These are phyloP conservation scores for Drosophila bipectinata DNA, from an alignment of 1,140 invertebrate genomes.

Conservation along the genomic window DNA sequence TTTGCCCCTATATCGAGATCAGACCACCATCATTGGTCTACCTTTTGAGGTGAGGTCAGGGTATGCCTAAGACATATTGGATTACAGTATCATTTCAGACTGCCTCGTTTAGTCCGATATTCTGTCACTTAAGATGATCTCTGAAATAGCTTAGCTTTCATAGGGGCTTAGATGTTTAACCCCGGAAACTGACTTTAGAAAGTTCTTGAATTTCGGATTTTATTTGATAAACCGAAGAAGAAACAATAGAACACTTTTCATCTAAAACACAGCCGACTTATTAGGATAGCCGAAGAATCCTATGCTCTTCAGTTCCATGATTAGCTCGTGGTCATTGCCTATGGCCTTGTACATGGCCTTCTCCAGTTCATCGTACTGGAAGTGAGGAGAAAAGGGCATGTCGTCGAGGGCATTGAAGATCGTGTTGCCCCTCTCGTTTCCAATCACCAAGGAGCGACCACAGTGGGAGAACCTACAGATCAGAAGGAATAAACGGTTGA, in stretches of 20 bases:
- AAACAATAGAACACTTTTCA: neutral
- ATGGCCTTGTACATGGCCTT: conserved; percentile 87
- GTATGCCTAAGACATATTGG: too few species aligned
- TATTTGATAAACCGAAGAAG: neutral
- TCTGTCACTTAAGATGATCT: neutral
- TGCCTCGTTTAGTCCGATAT: neutral
- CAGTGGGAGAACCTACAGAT: conserved; percentile 86
- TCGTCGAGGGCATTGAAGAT: conserved; percentile 88
- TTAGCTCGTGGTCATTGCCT: conserved; percentile 86
- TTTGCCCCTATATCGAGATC: conserved; percentile 13
- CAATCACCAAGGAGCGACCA: conserved; percentile 88
- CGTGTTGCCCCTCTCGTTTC: conserved; percentile 87
- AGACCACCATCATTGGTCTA: conserved; percentile 67
- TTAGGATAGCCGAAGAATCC: conserved; percentile 81
- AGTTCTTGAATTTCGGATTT: conserved; percentile 1
- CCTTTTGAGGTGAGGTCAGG: too few species aligned
- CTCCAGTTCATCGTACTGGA: conserved; percentile 86
- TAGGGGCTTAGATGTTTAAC: neutral
- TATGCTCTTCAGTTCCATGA: conserved; percentile 86
- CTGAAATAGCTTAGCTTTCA: too few species aligned
- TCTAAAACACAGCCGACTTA: conserved; percentile 40
- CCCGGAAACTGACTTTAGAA: neutral
- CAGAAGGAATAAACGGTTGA: neutral
- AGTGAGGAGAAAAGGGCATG: conserved; percentile 88
- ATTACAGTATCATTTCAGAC: too few species aligned